phyloP scores from a whole-genome alignment of 92 coral and sea anemone species.

The Zoanthus gigantus region DNA sequence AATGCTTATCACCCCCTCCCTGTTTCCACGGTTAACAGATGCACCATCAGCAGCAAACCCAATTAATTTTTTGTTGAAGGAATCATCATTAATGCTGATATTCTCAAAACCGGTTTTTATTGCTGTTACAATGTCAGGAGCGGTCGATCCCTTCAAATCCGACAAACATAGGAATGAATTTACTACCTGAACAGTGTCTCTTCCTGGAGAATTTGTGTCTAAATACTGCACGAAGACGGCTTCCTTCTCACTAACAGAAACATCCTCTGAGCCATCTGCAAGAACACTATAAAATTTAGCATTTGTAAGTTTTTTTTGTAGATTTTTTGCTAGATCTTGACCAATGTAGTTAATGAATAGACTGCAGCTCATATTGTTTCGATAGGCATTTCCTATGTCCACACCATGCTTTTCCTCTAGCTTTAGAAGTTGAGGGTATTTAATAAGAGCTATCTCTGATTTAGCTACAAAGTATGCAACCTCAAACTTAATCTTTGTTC shows the following conservation, averaged over 20 bases:
- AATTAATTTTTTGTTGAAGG: conserved; percentile 69
- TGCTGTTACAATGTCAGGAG: conserved; percentile 68
- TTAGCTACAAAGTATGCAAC: conserved; percentile 19
- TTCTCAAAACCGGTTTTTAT: conserved; percentile 68
- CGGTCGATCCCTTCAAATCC: conserved; percentile 51
- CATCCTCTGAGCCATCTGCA: conserved; percentile 77
- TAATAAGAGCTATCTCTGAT: conserved; percentile 21
- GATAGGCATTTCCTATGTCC: conserved; percentile 52
- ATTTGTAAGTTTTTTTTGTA: conserved; percentile 56
- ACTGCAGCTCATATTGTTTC: conserved; percentile 65
- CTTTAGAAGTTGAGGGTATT: conserved; percentile 64
- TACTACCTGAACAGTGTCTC: conserved; percentile 72
- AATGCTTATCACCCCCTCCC: conserved; percentile 70
- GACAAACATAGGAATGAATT: conserved; percentile 58
- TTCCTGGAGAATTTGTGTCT: conserved; percentile 70
- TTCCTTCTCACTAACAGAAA: conserved; percentile 71
- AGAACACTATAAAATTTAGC: conserved; percentile 79
- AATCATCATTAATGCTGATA: conserved; percentile 62
- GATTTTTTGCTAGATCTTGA: conserved; percentile 55
- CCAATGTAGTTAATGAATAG: conserved; percentile 60
- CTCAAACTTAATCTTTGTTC: not conserved
- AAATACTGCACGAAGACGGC: conserved; percentile 78
- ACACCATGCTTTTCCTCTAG: conserved; percentile 75
- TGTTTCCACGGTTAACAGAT: conserved; percentile 68
- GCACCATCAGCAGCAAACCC: conserved; percentile 86